A percentile compares a stretch with the other conserved stretches of the same genome.
These are phyloP conservation scores for Calcarius lapponicus DNA, from an alignment of 2,797 vertebrate genomes.

Conservation along the genomic window DNA sequence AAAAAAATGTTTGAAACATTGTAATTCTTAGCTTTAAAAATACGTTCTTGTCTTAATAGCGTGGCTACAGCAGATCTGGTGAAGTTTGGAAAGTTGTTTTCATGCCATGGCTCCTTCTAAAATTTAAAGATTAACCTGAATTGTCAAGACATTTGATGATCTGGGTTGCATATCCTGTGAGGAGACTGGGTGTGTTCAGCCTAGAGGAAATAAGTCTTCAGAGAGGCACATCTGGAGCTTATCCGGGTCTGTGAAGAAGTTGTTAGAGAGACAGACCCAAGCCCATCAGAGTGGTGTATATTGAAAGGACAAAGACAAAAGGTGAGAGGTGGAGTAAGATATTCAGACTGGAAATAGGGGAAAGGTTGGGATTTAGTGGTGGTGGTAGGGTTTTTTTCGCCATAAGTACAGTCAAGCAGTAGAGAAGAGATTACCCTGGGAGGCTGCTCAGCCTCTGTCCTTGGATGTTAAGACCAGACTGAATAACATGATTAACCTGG, in stretches of 20 bases:
- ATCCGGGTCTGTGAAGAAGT: neutral
- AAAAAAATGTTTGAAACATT: neutral
- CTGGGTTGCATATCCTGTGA: neutral
- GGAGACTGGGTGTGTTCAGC: neutral
- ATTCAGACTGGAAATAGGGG: neutral
- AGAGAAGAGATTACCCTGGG: neutral
- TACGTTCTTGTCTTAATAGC: rapidly evolving
- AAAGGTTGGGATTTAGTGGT: neutral
- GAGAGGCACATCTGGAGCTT: neutral
- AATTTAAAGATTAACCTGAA: neutral
- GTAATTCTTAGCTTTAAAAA: neutral
- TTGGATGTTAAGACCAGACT: neutral
- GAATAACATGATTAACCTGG: neutral
- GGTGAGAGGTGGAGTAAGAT: neutral
- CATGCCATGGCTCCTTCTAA: neutral
- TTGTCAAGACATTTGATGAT: neutral
- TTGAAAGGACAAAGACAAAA: neutral
- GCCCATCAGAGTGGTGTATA: too few relatives aligned
- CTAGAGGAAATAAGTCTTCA: neutral
- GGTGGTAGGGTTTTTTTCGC: neutral
- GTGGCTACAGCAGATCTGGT: neutral
- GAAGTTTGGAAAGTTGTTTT: neutral
- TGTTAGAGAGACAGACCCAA: neutral
- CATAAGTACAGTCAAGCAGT: neutral
- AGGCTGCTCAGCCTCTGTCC: neutral